phyloP scores from a whole-genome alignment of 2,888 invertebrate species.

The Drosophila parthenogenetica region DNA sequence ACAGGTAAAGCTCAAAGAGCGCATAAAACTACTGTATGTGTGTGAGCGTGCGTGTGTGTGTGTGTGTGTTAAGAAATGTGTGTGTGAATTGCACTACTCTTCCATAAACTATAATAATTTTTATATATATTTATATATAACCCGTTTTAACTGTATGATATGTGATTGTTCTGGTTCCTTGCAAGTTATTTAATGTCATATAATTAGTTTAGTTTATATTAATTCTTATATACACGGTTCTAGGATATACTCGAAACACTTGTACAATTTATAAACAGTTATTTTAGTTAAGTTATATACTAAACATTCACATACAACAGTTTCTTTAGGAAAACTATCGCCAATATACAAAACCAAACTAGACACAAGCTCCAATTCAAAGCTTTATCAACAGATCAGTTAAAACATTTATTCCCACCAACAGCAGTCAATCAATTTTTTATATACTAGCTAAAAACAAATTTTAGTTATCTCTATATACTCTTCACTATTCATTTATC shows the following conservation, averaged over 20 bases:
- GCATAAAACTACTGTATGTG: not conserved
- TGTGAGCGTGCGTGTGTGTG: conserved; percentile 12
- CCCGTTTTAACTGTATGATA: conserved; percentile 41
- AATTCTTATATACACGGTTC: conserved; percentile 23
- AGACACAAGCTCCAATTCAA: conserved; percentile 6
- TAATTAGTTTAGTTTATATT: conserved; percentile 35
- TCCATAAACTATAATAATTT: conserved; percentile 15
- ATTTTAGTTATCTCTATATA: too few species aligned
- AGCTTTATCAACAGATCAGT: conserved; percentile 15
- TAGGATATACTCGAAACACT: conserved; percentile 48
- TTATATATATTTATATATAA: conserved; percentile 24
- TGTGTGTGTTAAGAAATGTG: conserved; percentile 20
- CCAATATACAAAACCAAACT: conserved; percentile 52
- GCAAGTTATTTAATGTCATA: conserved; percentile 52
- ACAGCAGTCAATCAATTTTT: too few species aligned
- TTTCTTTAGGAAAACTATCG: conserved; percentile 43
- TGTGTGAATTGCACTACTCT: conserved; percentile 53
- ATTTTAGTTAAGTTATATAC: conserved; percentile 33
- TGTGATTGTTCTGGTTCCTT: conserved; percentile 61
- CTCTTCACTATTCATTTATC: too few species aligned
- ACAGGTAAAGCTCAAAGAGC: conserved; percentile 44
- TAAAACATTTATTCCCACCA: not conserved
- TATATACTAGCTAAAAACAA: too few species aligned
- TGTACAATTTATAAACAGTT: conserved; percentile 29
- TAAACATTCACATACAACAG: conserved; percentile 60